These are phyloP conservation scores for Stenopsyche tienmushanensis DNA, from an alignment of 1,140 invertebrate genomes.

Conservation along the genomic window DNA sequence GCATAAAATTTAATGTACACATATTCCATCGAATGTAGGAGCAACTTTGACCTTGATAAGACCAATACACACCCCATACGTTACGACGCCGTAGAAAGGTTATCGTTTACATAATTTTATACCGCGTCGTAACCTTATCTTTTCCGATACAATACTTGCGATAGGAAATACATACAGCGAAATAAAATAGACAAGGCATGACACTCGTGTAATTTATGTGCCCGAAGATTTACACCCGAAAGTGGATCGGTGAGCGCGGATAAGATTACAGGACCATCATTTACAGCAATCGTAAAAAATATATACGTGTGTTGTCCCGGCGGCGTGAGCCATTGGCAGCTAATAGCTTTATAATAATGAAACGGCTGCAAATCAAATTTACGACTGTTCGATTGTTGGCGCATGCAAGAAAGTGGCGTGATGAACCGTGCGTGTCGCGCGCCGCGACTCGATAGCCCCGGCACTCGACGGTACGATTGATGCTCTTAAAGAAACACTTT, in stretches of 20 bases:
- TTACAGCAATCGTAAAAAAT: conserved; percentile 1
- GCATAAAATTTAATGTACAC: no score
- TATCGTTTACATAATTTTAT: no score
- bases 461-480: background rate
- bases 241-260: background rate
- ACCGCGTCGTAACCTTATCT: no score
- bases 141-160: no score
- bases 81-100: no score
- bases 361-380: conserved; percentile 28
- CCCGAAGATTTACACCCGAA: conserved; percentile 1
- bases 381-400: conserved; percentile 1
- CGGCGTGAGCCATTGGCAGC: conserved; percentile 5
- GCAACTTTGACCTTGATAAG: no score
- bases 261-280: background rate
- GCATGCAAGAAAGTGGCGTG: background rate
- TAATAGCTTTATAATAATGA: conserved; percentile 18
- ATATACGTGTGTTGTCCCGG: background rate
- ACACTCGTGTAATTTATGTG: background rate
- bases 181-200: no score
- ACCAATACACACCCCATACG: no score
- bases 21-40: no score
- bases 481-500: background rate
- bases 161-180: no score
- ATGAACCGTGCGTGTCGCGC: background rate
- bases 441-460: background rate